Conservation (phyloP, 2,113 vertebrate species). For the Pseudopipra pipra region DNA sequence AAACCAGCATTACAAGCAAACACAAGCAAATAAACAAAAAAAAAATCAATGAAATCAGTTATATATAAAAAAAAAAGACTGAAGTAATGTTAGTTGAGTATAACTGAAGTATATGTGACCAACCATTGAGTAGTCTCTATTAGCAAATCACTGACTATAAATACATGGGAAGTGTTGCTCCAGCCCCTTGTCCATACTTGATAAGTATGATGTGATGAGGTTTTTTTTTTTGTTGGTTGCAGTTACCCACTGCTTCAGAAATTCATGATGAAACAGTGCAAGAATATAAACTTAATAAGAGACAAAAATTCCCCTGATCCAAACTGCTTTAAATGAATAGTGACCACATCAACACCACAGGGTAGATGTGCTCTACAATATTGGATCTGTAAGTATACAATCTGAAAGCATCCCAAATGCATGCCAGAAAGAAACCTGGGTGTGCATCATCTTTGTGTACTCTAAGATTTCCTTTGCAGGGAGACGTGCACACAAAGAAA, state of each 20-base stretch:
- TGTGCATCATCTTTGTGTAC: neutral
- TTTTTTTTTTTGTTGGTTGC: neutral
- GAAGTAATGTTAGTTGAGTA: neutral
- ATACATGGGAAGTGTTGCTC: neutral
- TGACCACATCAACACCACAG: neutral
- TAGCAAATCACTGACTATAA: neutral
- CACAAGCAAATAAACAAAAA: neutral
- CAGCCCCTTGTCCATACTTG: neutral
- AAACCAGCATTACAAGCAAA: neutral
- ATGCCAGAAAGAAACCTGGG: neutral
- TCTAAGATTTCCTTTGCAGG: neutral
- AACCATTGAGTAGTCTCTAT: neutral
- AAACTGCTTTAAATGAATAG: neutral
- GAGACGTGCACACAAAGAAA: neutral
- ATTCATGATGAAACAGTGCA: neutral
- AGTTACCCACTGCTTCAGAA: neutral
- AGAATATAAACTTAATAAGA: neutral
- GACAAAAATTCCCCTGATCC: neutral
- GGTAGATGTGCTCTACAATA: neutral
- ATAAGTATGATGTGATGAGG: neutral
- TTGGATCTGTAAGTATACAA: neutral
- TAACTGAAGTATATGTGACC: neutral
- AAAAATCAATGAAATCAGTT: neutral
- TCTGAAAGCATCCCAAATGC: neutral
- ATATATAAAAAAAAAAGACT: neutral